Evolutionary conservation across 64 coral and sea anemone species (phyloP).

Genomic region (Stylophora pistillata): DNA sequence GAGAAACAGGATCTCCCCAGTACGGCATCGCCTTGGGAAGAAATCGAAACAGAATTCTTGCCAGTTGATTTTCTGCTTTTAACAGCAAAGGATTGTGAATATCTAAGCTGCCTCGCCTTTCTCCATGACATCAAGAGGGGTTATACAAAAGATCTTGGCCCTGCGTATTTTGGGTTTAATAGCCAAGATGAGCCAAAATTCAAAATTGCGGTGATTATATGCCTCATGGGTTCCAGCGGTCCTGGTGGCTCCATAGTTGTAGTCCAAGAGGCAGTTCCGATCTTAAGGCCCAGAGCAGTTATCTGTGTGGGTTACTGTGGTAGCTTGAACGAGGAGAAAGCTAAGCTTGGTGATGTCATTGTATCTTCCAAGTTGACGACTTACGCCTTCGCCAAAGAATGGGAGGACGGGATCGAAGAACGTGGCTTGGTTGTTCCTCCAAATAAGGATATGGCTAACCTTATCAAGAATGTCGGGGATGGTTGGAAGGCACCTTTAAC

Average conservation of each 20-base stretch:
- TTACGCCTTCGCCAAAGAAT: neutral
- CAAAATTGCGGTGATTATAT: slow-evolving; percentile 7
- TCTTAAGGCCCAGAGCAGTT: slow-evolving; percentile 4
- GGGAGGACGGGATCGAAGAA: neutral
- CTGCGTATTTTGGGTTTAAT: neutral
- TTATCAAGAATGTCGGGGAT: neutral
- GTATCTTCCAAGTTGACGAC: neutral
- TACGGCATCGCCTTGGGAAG: neutral
- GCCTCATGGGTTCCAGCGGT: neutral
- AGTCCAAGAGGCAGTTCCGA: neutral
- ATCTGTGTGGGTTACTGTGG: slow-evolving; percentile 15
- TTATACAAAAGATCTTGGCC: neutral
- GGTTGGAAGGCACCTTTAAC: slow-evolving; percentile 29
- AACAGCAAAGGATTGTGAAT: slow-evolving; percentile 5
- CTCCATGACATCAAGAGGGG: neutral
- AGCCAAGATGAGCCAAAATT: neutral
- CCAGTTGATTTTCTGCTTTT: neutral
- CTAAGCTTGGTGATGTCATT: slow-evolving; percentile 10
- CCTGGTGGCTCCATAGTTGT: neutral
- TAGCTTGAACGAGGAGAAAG: neutral
- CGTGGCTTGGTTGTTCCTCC: neutral
- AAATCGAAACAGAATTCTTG: neutral
- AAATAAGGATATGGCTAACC: neutral
- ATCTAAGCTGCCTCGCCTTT: neutral
- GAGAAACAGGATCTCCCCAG: neutral